Base-by-base conservation (phyloP, 2,113 vertebrate genomes). In the Stigmatopora nigra region DNA sequence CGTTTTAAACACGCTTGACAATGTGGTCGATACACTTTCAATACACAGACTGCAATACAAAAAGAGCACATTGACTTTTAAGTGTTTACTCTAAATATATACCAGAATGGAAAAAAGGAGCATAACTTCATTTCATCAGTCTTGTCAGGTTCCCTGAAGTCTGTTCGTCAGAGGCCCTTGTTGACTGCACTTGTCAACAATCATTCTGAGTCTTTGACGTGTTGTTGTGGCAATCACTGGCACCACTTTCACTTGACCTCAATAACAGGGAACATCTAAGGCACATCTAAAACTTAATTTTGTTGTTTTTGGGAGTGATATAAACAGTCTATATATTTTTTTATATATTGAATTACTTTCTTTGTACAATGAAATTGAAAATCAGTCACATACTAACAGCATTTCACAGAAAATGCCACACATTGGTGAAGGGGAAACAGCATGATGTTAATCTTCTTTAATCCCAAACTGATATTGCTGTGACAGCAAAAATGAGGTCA, bases 401-500 rank as follows among this genome's bases (percentile, higher is more conserved):
- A 44, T 15, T 67, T 77, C 41, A 45, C 20, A 16, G 17, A 60
- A 61, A 67, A 16, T 6, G 3, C 55, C 48, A 36, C 46, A 49
- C 59, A 71, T 61, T 65, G 45, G 66, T 61, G 63, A 49, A 64
- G 69, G 47, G 63, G 36, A 61, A 59, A 63, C 64, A 55, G 44
- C 11, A 59, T 71, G 61, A 62, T 69, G 38, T 7, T 79, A 82
- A 83, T 83, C 82, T 79, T 49, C 71, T 66, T 84, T 82, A 64
- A 78, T 82, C 76, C 74, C 78, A 81, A 70, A 69, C 69, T 71
- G 78, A 72, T 77, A 63, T 46, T 63, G 64, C 63, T 63, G 38
- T 72, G 73, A 76, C n/a, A 35, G 57, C 68, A 70, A 61, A 80
- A 87, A 80, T 81, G 16, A 82, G 85, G 82, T 86, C 84, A 83